Evolutionary conservation across 2,113 vertebrate species (phyloP).

Genomic region (Athene cunicularia): DNA sequence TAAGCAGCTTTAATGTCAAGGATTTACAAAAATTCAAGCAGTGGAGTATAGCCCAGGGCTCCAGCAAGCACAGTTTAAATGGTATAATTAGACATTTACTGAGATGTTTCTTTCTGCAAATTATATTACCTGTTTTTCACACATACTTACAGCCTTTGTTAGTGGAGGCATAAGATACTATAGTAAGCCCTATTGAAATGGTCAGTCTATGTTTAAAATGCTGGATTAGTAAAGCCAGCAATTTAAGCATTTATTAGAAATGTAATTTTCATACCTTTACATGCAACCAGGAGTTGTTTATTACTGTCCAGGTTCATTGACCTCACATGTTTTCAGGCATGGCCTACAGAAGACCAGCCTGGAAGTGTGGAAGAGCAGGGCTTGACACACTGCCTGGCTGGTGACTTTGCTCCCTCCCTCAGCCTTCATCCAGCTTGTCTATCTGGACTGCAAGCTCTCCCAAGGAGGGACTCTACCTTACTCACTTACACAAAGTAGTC

Average conservation of each 20-base stretch:
- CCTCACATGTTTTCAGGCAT: not conserved
- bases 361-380: not conserved
- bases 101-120: constrained; percentile 14
- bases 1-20: constrained; percentile 13
- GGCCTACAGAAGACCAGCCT: not conserved
- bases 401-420: not conserved
- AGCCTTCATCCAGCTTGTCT: not conserved
- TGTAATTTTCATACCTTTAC: not conserved
- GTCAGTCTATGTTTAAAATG: not conserved
- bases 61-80: not conserved
- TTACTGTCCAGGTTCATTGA: not conserved
- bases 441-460: not conserved
- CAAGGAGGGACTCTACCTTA: not conserved
- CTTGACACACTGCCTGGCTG: not conserved
- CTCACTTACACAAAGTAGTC: not conserved
- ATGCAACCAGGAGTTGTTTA: not conserved
- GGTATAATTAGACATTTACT: constrained; percentile 16
- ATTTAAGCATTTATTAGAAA: not conserved
- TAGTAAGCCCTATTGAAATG: not conserved
- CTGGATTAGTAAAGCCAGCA: not conserved
- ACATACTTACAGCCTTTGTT: not conserved
- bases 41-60: not conserved
- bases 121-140: constrained; percentile 19
- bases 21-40: constrained; percentile 13
- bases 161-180: not conserved